These are phyloP conservation scores for Altica lythri DNA, from an alignment of 2,888 invertebrate genomes.

Conservation along the genomic window DNA sequence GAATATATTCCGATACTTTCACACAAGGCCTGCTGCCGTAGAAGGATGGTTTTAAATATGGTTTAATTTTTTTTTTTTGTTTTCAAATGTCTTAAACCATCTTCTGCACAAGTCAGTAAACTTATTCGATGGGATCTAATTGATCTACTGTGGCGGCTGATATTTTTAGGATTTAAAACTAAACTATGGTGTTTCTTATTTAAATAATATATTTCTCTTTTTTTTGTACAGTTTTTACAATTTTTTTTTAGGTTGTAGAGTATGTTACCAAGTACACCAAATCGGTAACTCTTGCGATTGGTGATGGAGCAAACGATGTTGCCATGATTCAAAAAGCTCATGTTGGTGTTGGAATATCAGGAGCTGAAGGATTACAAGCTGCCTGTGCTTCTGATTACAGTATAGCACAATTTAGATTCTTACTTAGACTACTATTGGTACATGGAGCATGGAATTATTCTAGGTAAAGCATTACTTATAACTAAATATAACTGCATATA, in stretches of 20 bases:
- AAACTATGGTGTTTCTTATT: no score
- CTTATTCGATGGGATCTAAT: no score
- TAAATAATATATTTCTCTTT: no score
- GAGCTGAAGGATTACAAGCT: slow-evolving; percentile 98
- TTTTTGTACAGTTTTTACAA: not conserved
- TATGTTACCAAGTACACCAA: slow-evolving; percentile 80
- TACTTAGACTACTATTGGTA: slow-evolving; percentile 83
- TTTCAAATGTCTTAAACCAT: no score
- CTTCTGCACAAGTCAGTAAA: no score
- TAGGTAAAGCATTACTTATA: slow-evolving; percentile 56
- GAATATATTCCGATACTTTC: no score
- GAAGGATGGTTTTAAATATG: no score
- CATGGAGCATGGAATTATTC: slow-evolving; percentile 99
- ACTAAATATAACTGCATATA: not conserved
- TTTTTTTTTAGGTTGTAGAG: slow-evolving; percentile 66
- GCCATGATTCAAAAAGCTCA: slow-evolving; percentile 98
- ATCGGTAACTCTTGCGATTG: slow-evolving; percentile 89
- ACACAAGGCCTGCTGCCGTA: no score
- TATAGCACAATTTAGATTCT: slow-evolving; percentile 77
- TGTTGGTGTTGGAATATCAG: slow-evolving; percentile 97
- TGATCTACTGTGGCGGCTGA: no score
- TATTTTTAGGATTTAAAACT: no score
- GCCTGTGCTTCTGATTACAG: slow-evolving; percentile 99
- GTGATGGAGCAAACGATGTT: slow-evolving; percentile 97
- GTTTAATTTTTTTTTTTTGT: no score